Base-by-base conservation (phyloP, 35 echinoderm and acorn worm species). In the Acanthaster planci region DNA sequence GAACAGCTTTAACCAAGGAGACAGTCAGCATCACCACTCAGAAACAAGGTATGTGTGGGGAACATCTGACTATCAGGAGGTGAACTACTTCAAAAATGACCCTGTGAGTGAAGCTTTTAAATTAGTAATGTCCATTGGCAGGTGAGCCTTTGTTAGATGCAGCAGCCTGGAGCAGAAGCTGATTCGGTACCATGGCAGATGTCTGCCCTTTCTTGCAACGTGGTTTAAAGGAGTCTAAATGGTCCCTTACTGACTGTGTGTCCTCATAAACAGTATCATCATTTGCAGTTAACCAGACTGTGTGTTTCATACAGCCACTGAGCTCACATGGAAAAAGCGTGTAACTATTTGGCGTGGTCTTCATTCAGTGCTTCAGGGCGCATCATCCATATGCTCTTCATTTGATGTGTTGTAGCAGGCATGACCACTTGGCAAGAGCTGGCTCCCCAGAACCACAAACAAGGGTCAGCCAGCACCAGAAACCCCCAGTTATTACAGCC, bases 361-460 rank as follows among this genome's bases (percentile, higher is more conserved):
- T 23, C 29, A 2, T 23, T 5, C 27, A 0, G 9, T 0, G 1
- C 23, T 31, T 68, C 23, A 68, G 29, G 34, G 9, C 18, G 23
- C 8, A 22, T 9, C 12, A 0, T 26, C 18, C 60, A 9, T 30
- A 14, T 68, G 2, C 8, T 10, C 34, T 68, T 68, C n/a, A n/a
- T n/a, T n/a, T n/a, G n/a, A n/a, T n/a, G n/a, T n/a, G n/a, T 10
- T 68, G 23, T 68, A 23, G 1, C 60, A 68, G 60, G 60, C 23
- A 68, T 68, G 60, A 34, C 34, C 9, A 68, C 60, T 22, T 68
- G 60, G 60, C 60, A 68, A 34, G 60, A 68, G 34, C 60, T 22
- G 23, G 60, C 34, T 31, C 60, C 60, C 60, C 14, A 26, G 34
- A 68, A 8, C 29, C 60, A 68, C 23, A 72, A 72, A 26, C 18